These are phyloP conservation scores for Masnerella sp. DNA, from an alignment of 2,888 invertebrate genomes.

Conservation along the genomic window DNA sequence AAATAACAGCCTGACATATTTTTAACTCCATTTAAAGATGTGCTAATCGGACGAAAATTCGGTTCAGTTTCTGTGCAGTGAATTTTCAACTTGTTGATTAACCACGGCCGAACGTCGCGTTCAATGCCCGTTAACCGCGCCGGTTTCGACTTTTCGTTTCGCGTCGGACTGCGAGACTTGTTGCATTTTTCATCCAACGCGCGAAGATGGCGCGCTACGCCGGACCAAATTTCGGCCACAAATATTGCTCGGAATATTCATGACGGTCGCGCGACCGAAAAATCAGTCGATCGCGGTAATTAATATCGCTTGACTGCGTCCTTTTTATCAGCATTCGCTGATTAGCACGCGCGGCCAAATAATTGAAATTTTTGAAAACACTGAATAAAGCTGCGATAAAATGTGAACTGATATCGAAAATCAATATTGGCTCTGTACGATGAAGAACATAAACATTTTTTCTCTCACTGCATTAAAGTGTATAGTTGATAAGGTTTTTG, in stretches of 20 bases:
- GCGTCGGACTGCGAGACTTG: slow-evolving; percentile 45
- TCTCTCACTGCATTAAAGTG: slow-evolving; percentile 23
- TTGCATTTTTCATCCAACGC: slow-evolving; percentile 59
- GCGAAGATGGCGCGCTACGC: slow-evolving; percentile 21
- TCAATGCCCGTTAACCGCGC: no score
- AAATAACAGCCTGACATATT: no score
- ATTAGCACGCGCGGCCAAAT: slow-evolving; percentile 17
- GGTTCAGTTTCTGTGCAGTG: no score
- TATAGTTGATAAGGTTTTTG: no score
- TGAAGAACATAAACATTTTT: slow-evolving; percentile 32
- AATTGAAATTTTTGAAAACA: slow-evolving; percentile 27
- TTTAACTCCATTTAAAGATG: no score
- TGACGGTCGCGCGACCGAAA: no score
- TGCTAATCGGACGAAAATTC: no score
- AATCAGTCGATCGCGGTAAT: not conserved
- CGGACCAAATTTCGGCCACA: no score
- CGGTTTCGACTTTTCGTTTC: slow-evolving; percentile 4
- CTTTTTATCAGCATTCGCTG: not conserved
- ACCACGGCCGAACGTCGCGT: no score
- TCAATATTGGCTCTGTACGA: slow-evolving; percentile 23
- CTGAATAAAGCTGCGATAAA: slow-evolving; percentile 22
- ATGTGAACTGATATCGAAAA: slow-evolving; percentile 41
- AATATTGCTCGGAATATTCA: no score
- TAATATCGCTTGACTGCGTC: not conserved
- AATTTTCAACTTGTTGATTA: no score